Base-by-base conservation (phyloP, 2,888 invertebrate species). In the Thalpophila matura region DNA sequence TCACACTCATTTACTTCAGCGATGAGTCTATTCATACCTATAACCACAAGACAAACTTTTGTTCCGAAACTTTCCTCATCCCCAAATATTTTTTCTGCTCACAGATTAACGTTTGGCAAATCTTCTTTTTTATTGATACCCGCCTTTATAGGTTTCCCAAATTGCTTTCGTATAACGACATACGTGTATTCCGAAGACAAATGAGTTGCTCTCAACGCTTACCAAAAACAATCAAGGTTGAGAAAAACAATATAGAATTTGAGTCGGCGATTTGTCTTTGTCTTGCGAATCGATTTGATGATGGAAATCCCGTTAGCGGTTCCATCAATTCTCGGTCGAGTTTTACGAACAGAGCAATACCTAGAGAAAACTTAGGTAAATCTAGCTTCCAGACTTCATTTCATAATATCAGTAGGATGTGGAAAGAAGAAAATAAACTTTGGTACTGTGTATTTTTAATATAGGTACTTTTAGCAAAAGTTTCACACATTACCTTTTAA, bases 231-330 rank as follows among this genome's bases (percentile, higher is more conserved):
- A 85, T 84, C 83, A 80, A 69, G 75, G 61, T 62, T 68, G 76
- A 77, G 77, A 83, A 83, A 81, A 85, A 82, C 80, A 84, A 83
- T 80, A 79, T 80, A 81, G 82, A 83, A 83, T 82, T 84, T 81
- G 82, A 80, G 80, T 83, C 66, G 77, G 72, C 86, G 73, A 89
- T 89, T 86, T 87, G 83, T 89, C 86, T 81, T 74, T 82, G 85
- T 86, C 86, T 60, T 14, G 1, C 46, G 53, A 70, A 74, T 80
- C 77, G 78, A 82, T 81, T 77, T 77, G 80, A 74, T 63, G 74
- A 79, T 77, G 75, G 61, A 40, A 56, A 65, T 67, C 33, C 61
- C 65, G 56, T 61, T 42, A 50, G 59, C 42, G 43, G 62, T 56
- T 35, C 31, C 20, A 59, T 70, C 46, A 51, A 56, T 57, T 54